Base-by-base conservation (phyloP, 2,888 invertebrate species). In the Peribatodes rhomboidaria region DNA sequence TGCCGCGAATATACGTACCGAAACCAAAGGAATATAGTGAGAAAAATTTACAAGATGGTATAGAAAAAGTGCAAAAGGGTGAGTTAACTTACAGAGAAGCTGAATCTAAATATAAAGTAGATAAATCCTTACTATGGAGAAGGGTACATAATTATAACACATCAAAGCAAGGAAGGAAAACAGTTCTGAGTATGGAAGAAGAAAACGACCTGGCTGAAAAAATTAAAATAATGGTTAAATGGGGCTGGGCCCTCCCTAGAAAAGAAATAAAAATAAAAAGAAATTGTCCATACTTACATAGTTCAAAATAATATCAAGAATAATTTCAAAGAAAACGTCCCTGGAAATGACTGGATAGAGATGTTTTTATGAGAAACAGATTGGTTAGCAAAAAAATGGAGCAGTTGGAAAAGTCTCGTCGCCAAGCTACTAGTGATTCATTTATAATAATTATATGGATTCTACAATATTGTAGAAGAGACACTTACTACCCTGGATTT, bases 191-290 rank as follows among this genome's bases (percentile, higher is more conserved):
- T 20, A 41, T 18, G 46, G 22, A 52, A 61, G 61, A 44, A 44
- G 61, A 61, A 55, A 37, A n/a, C 22, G 55, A 61, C 31, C 37
- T 61, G 41, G 47, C 61, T 39, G 61, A 61, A 13, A 61, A 61
- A 47, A 55, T 55, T 39, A 47, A 49, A 46, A 61, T 41, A 31
- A 61, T 61, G 61, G 61, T 55, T 47, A 61, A 61, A 61, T 55
- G 55, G 55, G 54, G 61, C 49, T 61, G 55, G 61, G 61, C 61
- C n/a, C 55, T 61, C 39, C 55, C 55, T 10, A 61, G 61, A 41
- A 54, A 35, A 47, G 55, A 61, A 61, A 61, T 61, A 39, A 54
- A n/a, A n/a, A n/a, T n/a, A n/a, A n/a, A n/a, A 31, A 55, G 39
- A 13, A 14, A 4, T 39, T 4, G 39, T 39, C 14, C 39, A 61